These are phyloP conservation scores for Chromobotia macracanthus DNA, from an alignment of 2,797 vertebrate genomes.

Conservation along the genomic window DNA sequence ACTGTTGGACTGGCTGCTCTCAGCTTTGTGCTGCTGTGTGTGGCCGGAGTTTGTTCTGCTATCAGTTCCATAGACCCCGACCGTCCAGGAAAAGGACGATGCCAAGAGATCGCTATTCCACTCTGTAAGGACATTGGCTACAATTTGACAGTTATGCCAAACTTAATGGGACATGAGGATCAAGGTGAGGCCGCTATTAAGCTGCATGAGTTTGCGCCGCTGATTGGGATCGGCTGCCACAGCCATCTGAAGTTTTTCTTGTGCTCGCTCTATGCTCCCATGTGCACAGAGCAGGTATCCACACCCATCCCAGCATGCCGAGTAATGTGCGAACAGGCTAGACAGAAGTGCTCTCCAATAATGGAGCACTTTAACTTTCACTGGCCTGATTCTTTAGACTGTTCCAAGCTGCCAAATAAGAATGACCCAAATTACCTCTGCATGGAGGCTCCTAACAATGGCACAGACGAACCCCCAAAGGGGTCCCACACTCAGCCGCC, in stretches of 20 bases:
- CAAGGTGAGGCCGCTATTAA: conserved; percentile 94
- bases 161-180: conserved; percentile 94
- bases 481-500: conserved; percentile 89
- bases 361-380: conserved; percentile 93
- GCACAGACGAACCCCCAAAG: conserved; percentile 86
- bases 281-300: conserved; percentile 99
- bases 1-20: conserved; percentile 57
- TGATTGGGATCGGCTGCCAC: conserved; percentile 96
- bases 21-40: conserved; percentile 62
- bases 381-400: conserved; percentile 96
- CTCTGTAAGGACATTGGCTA: conserved; percentile 97
- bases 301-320: conserved; percentile 94
- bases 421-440: conserved; percentile 97
- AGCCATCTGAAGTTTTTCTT: conserved; percentile 94
- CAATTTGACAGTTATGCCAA: conserved; percentile 97
- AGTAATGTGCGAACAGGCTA: conserved; percentile 96
- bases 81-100: conserved; percentile 88
- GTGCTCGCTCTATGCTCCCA: conserved; percentile 96
- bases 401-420: conserved; percentile 91
- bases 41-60: conserved; percentile 71
- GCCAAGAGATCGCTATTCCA: conserved; percentile 93
- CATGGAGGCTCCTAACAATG: conserved; percentile 97
- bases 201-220: conserved; percentile 93
- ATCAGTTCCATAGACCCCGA: conserved; percentile 92
- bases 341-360: conserved; percentile 90